Base-by-base conservation (phyloP, 2,113 vertebrate species). In the Hydrochoerus hydrochaeris region DNA sequence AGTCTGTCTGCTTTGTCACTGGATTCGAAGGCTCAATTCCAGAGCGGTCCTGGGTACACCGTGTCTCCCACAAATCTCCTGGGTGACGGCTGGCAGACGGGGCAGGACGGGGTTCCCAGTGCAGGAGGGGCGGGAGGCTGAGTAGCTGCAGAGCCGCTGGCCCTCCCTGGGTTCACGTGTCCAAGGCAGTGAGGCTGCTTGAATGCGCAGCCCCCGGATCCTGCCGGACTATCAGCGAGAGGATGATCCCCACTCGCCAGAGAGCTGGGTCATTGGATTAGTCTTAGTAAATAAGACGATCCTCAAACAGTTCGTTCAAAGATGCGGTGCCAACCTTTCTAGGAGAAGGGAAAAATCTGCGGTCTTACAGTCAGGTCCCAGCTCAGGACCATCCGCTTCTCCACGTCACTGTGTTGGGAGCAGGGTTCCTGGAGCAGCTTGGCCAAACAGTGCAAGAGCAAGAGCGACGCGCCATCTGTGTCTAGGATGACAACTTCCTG, bases 21-120 rank as follows among this genome's bases (percentile, higher is more conserved):
- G 96, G 97, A 98, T 97, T 98, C 98, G 98, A 88, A 97, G 96
- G 49, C 92, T 97, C 78, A 92, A 85, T 97, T 97, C 97, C 97
- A 88, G 57, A 97, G 95, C 77, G 78, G 90, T 93, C 87, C 82
- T 85, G 78, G 58, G 91, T 77, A 95, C 24, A 94, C 1, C 0
- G n/a, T 49, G 80, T 97, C 97, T 96, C 83, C 97, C 88, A 96
- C 80, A 96, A 84, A 58, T 85, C 95, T 97, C 88, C 22, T n/a
- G 28, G 67, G 54, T 91, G 77, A 97, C 95, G 96, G 87, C 86
- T 20, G 94, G 96, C 28, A 83, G 93, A 97, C 80, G 95, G 32
- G 32, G 49, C 90, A n/a, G 81, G 94, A 85, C 28, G 26, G 38
- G 38, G 62, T 84, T 97, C 94, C 78, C 95, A 80, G 97, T 60